phyloP scores from a whole-genome alignment of 2,888 invertebrate genomes.

The Lasioglossum morio region DNA sequence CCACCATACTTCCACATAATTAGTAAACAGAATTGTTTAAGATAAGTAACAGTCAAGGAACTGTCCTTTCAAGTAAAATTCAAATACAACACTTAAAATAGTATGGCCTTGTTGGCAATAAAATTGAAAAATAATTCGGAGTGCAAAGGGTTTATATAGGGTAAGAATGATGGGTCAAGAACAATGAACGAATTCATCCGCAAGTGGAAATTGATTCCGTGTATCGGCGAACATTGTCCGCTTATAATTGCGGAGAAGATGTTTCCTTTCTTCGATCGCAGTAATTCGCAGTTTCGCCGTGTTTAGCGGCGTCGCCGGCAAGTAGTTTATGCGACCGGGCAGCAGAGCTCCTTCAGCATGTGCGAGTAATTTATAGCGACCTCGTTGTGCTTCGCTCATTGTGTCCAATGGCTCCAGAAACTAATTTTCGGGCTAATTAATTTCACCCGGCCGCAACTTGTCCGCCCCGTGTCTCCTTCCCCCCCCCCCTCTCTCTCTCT shows the following conservation, averaged over 20 bases:
- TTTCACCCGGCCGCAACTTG: constrained; percentile 41
- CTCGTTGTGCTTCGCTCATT: constrained; percentile 37
- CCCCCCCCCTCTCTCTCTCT: not conserved
- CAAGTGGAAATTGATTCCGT: not conserved
- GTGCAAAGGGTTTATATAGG: no score
- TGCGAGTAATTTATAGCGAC: constrained; percentile 43
- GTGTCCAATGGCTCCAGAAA: constrained; percentile 46
- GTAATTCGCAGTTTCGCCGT: constrained; percentile 7
- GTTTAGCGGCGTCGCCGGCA: constrained; percentile 9
- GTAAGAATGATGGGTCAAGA: no score
- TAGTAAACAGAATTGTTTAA: no score
- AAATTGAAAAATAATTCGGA: no score
- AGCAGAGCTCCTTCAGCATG: constrained; percentile 19
- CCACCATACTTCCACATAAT: no score
- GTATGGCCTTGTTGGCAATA: no score
- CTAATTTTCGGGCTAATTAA: constrained; percentile 57
- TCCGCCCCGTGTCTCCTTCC: not conserved
- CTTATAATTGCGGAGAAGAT: not conserved
- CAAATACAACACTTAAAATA: no score
- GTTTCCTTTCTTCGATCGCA: not conserved
- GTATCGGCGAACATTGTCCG: not conserved
- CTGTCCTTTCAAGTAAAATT: no score
- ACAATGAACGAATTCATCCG: not conserved
- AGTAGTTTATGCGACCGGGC: constrained; percentile 25
- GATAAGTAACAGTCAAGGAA: no score